A percentile compares a stretch with the other conserved stretches of the same genome.
These are phyloP conservation scores for Zhuqinia jingwanae DNA, from an alignment of 2,888 invertebrate species.

Conservation along the genomic window DNA sequence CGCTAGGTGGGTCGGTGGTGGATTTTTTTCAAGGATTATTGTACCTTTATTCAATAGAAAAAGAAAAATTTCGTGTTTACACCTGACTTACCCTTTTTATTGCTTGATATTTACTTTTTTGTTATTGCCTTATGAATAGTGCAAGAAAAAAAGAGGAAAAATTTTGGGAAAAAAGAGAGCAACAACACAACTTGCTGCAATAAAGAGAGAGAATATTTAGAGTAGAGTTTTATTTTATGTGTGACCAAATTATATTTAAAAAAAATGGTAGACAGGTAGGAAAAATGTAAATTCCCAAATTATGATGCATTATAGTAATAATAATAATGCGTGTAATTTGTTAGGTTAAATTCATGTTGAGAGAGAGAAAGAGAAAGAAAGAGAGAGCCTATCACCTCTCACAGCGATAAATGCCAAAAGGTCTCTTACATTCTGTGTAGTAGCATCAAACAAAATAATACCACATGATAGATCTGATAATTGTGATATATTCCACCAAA, in stretches of 20 bases:
- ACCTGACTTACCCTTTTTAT: conserved; percentile 39
- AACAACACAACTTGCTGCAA: background rate
- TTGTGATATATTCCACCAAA: too few relatives aligned
- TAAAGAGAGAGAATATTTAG: background rate
- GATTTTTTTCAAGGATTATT: conserved; percentile 24
- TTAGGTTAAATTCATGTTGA: background rate
- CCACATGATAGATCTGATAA: background rate
- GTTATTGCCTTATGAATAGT: background rate
- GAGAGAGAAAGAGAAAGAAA: too few relatives aligned
- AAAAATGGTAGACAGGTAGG: background rate
- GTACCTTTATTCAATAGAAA: background rate
- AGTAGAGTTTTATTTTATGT: background rate
- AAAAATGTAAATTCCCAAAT: background rate
- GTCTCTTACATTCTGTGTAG: background rate
- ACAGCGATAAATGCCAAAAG: conserved; percentile 27
- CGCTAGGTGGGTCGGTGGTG: background rate
- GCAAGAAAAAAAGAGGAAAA: background rate
- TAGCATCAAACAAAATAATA: conserved; percentile 2
- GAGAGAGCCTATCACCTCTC: too few relatives aligned
- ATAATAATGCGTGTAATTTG: conserved; percentile 10
- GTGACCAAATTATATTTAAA: background rate
- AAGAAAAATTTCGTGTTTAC: conserved; percentile 36
- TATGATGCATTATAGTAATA: conserved; percentile 24
- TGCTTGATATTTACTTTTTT: conserved; percentile 13
- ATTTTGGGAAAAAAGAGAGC: background rate